Evolutionary conservation across 2,113 vertebrate genomes (phyloP), one percentile per base, ranked within the genome.

Genomic region (Apteryx mantelli): DNA sequence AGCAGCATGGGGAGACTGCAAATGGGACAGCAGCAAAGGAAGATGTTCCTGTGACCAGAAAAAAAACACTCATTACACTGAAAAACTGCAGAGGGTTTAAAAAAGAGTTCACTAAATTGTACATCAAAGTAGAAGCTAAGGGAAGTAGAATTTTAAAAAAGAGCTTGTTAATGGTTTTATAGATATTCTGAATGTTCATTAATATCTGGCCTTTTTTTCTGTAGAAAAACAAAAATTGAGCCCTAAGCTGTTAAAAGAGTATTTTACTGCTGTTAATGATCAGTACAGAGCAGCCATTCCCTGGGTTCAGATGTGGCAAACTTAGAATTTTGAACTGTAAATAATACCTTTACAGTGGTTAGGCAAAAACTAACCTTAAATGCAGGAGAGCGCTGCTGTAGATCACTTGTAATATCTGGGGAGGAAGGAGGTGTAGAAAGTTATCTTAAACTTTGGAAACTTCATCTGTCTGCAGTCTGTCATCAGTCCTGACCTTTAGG

Each of bases 331-430:
- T 74, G 44, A 77, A 58, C 58, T 61, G 13, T 76, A 91, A 91
- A 69, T 32, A 42, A 60, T 48, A 68, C 25, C 58, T 87, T 82
- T 82, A 58, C 21, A 55, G 42, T 75, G 26, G 32, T 78, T 90
- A 86, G 52, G 65, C 73, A 71, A 73, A 85, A 91, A 30, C 13
- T 48, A 66, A 89, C 40, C 9, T 94, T 60, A 76, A 93, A 73
- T 64, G 21, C 61, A 56, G 65, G 38, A 89, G 70, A n/a, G 78
- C 94, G 66, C 82, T 96, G 84, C 89, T 61, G 68, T 63, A 93
- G 58, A 46, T 95, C 83, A 77, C 76, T 68, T 83, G 58, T 73
- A 60, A 25, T 77, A 65, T 73, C 58, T 64, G 58, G 48, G 64
- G 42, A 80, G 89, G 75, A 38, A 83, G 91, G 71, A 76, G 93